Percentiles rank a stretch among this genome's conserved stretches.
Conservation (phyloP, 2,797 vertebrate genomes). For the Phoeniculus purpureus region DNA sequence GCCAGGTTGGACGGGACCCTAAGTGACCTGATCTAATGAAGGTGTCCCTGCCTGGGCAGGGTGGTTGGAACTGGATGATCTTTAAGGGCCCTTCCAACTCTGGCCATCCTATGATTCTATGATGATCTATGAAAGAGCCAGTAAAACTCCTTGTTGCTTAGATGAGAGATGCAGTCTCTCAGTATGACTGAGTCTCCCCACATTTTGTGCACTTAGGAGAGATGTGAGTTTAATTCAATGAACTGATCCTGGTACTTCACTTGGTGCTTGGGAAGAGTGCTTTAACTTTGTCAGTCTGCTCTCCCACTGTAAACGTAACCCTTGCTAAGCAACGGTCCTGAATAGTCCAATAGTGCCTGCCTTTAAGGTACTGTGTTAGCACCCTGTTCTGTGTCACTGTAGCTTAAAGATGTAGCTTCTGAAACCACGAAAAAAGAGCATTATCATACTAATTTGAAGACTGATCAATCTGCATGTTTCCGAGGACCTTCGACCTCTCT, state of each 20-base stretch:
- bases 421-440: slow-evolving; percentile 9
- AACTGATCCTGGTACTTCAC: background rate
- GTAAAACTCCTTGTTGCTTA: background rate
- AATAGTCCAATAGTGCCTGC: background rate
- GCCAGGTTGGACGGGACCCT: too few species aligned
- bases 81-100: too few species aligned
- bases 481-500: background rate
- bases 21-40: too few species aligned
- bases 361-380: background rate
- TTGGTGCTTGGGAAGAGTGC: fast-evolving
- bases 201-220: background rate
- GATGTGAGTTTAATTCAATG: background rate
- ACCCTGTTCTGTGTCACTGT: background rate
- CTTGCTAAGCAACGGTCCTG: background rate
- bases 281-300: background rate
- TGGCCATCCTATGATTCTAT: too few species aligned
- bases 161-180: fast-evolving
- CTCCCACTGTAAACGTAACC: background rate
- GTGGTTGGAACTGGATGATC: too few species aligned
- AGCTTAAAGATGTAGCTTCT: background rate
- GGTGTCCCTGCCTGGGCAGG: too few species aligned
- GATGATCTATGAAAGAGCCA: background rate
- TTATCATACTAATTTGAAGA: background rate
- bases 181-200: background rate
- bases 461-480: background rate